Conservation (phyloP, 2,113 vertebrate genomes). For the Hypomesus transpacificus region DNA sequence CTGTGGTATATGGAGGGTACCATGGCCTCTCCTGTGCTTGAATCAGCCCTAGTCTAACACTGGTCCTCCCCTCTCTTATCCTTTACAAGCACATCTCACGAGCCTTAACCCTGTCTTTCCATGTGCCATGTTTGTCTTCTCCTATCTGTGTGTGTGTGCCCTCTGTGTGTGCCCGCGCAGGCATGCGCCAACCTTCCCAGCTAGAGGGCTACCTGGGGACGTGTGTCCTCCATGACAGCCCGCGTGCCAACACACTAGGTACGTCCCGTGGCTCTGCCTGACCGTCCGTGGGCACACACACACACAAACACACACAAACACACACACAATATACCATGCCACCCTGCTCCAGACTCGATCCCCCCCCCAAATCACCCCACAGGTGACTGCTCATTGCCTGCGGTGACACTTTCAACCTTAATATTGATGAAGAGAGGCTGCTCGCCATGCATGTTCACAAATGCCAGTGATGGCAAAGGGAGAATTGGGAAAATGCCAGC, state of each 20-base stretch:
- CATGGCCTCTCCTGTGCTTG: background rate
- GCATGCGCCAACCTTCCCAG: conserved; percentile 78
- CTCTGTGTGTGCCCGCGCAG: conserved; percentile 54
- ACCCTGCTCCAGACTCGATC: background rate
- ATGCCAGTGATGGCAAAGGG: conserved; percentile 11
- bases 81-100: background rate
- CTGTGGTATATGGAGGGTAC: conserved; percentile 34
- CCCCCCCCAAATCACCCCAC: conserved; percentile 31
- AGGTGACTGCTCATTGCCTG: conserved; percentile 25
- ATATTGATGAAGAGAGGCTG: conserved; percentile 32
- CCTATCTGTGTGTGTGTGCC: conserved; percentile 24
- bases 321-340: conserved; percentile 28
- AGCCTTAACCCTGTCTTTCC: conserved; percentile 51
- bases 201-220: conserved; percentile 80
- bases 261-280: conserved; percentile 51
- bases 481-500: conserved; percentile 31
- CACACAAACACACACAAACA: conserved; percentile 16
- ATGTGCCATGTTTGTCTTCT: conserved; percentile 18
- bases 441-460: conserved; percentile 19
- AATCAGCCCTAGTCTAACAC: background rate
- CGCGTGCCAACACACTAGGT: conserved; percentile 77
- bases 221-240: conserved; percentile 79
- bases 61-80: too few species aligned
- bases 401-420: conserved; percentile 20
- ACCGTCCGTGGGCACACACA: background rate